Evolutionary conservation across 2,797 vertebrate genomes (phyloP), one percentile per base, ranked within the genome.

Genomic region (Macroramphosus scolopax): DNA sequence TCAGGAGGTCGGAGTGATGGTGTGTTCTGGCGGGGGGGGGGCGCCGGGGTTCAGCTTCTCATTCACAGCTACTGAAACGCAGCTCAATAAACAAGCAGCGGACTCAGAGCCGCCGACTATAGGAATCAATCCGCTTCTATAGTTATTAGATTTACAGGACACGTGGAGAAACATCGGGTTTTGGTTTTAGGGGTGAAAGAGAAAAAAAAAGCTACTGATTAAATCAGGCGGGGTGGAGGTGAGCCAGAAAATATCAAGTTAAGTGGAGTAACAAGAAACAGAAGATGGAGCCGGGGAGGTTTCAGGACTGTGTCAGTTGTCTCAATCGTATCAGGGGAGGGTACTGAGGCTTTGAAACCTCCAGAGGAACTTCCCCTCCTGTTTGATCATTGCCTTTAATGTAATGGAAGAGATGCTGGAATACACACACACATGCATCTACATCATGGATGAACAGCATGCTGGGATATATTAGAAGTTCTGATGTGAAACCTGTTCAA

Each of bases 361-460:
- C n/a, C n/a, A n/a, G n/a, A n/a, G n/a, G n/a, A n/a, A n/a, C n/a
- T n/a, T n/a, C n/a, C n/a, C n/a, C n/a, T n/a, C n/a, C n/a, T n/a
- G n/a, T n/a, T n/a, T n/a, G n/a, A n/a, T n/a, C n/a, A n/a, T n/a
- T n/a, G n/a, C n/a, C n/a, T n/a, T n/a, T n/a, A n/a, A n/a, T n/a
- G n/a, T n/a, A n/a, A n/a, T n/a, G n/a, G n/a, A n/a, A n/a, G n/a
- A n/a, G n/a, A n/a, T n/a, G n/a, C n/a, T n/a, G n/a, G n/a, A n/a
- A n/a, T n/a, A n/a, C n/a, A n/a, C 46, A 68, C 6, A 49, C 20
- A 28, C 75, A 72, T 78, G 70, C 72, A 56, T 55, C 37, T 41
- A 49, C 5, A 43, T 24, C 10, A 49, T 3, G 2, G 29, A 36
- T 28, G 8, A 15, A 48, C 63, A 42, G 51, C 50, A 57, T 68